A percentile compares a stretch with the other conserved stretches of the same genome.
These are phyloP conservation scores for Melanocharis versteri DNA, from an alignment of 2,113 vertebrate species.

Conservation along the genomic window DNA sequence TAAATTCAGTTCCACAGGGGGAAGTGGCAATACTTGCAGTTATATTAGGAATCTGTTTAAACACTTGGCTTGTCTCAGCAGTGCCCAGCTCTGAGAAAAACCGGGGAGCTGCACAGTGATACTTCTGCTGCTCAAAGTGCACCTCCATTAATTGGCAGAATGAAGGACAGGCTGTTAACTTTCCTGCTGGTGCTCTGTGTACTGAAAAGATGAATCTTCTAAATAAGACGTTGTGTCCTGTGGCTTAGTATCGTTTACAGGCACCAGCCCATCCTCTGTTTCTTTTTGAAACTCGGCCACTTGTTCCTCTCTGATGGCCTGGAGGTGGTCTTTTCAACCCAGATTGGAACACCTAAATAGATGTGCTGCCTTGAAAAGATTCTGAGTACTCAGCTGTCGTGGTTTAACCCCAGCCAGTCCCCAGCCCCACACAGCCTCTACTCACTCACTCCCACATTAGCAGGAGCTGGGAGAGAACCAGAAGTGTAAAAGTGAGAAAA, in stretches of 20 bases:
- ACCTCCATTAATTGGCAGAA: constrained; percentile 19
- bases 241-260: not conserved
- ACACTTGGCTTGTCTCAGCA: not conserved
- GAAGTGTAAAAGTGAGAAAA: not conserved
- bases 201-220: constrained; percentile 25
- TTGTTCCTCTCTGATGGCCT: not conserved
- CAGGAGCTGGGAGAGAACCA: not conserved
- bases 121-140: not conserved
- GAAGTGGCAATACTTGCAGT: not conserved
- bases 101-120: not conserved
- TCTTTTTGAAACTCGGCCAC: not conserved
- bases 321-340: not conserved
- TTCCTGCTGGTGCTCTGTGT: constrained; percentile 3
- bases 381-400: not conserved
- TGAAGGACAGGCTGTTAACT: constrained; percentile 31
- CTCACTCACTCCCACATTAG: not conserved
- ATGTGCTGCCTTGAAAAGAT: not conserved
- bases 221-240: constrained; percentile 33
- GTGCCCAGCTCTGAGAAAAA: not conserved
- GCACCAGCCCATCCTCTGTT: not conserved
- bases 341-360: not conserved
- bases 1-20: not conserved
- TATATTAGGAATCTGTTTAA: not conserved
- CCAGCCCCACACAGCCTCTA: not conserved
- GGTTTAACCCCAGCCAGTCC: not conserved